Conservation (phyloP, 2,888 invertebrate genomes). For the Orthosia gothica region DNA sequence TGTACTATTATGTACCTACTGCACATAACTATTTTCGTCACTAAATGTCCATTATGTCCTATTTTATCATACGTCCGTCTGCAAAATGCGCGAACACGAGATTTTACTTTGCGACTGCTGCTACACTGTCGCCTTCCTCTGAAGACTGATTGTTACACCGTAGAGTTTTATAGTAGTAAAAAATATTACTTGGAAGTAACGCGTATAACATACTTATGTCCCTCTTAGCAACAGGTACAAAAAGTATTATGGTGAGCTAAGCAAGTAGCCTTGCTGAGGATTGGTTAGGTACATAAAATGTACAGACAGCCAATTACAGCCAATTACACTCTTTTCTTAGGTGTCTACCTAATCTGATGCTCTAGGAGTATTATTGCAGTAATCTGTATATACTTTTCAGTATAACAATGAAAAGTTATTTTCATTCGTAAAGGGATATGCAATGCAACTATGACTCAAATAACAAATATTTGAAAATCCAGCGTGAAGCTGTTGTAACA, state of each 20-base stretch:
- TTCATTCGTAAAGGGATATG: too few relatives aligned
- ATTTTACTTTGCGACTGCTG: slow-evolving; percentile 52
- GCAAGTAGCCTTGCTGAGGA: background rate
- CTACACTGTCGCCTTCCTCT: slow-evolving; percentile 2
- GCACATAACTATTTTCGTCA: slow-evolving; percentile 3
- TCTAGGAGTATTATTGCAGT: too few relatives aligned
- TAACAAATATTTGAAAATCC: too few relatives aligned
- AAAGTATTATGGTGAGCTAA: background rate
- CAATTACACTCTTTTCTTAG: too few relatives aligned
- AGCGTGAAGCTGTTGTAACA: too few relatives aligned
- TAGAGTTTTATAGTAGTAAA: background rate
- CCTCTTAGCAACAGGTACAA: background rate
- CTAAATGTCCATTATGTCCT: slow-evolving; percentile 7
- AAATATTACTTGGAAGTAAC: background rate
- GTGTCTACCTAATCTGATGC: too few relatives aligned
- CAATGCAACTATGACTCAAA: too few relatives aligned
- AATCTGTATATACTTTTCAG: too few relatives aligned
- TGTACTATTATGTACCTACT: background rate
- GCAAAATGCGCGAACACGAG: slow-evolving; percentile 44
- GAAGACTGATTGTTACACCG: slow-evolving; percentile 47
- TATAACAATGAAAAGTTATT: too few relatives aligned
- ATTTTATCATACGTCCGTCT: slow-evolving; percentile 18
- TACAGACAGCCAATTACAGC: too few relatives aligned
- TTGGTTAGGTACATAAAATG: too few relatives aligned
- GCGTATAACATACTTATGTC: too few relatives aligned